Evolutionary conservation across 2,888 invertebrate genomes (phyloP).

Genomic region (Buathra laborator): DNA sequence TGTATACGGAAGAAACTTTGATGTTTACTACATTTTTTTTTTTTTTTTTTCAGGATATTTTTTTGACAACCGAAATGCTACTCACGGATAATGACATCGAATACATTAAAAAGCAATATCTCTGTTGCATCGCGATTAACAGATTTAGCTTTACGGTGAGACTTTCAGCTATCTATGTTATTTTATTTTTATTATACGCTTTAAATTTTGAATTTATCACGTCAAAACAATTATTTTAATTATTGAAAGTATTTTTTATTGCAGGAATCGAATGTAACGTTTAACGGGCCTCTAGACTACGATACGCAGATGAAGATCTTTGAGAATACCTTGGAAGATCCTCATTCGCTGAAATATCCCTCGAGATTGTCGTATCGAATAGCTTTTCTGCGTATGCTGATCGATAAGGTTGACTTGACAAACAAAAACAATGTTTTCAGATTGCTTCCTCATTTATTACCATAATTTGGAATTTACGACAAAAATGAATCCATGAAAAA

Average conservation of each 20-base stretch:
- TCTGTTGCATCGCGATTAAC: constrained; percentile 78
- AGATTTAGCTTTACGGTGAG: constrained; percentile 76
- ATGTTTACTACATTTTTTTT: background rate
- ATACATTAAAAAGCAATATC: constrained; percentile 77
- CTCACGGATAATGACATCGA: constrained; percentile 51
- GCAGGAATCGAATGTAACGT: constrained; percentile 34
- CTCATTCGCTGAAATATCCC: constrained; percentile 87
- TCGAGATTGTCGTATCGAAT: constrained; percentile 88
- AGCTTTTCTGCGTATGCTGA: constrained; percentile 86
- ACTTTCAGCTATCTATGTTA: constrained; percentile 13
- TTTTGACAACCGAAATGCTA: constrained; percentile 20
- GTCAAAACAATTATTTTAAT: constrained; percentile 13
- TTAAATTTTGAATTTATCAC: background rate
- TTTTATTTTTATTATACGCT: background rate
- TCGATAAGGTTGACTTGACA: constrained; percentile 54
- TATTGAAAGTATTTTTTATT: constrained; percentile 28
- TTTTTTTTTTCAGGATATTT: background rate
- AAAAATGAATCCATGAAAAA: no score
- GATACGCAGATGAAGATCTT: constrained; percentile 87
- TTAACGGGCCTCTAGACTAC: constrained; percentile 52
- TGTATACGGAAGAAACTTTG: background rate
- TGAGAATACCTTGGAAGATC: constrained; percentile 87
- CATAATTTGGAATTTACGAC: no score
- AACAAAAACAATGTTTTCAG: no score
- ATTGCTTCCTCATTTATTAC: no score